phyloP scores from a whole-genome alignment of 2,888 invertebrate species.

The Tenthredo livida region DNA sequence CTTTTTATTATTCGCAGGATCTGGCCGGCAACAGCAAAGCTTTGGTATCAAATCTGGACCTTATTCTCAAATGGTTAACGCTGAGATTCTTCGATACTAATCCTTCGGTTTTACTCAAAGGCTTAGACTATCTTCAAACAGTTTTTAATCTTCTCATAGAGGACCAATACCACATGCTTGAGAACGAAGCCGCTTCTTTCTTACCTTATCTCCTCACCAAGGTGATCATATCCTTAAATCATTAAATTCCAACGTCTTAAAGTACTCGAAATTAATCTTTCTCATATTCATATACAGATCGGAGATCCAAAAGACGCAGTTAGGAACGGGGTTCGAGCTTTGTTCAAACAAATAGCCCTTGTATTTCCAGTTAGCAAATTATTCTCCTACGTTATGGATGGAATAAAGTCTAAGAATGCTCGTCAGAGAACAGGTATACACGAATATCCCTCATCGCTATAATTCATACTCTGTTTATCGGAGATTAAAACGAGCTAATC shows the following conservation, averaged over 20 bases:
- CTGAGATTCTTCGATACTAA: slow-evolving; percentile 99
- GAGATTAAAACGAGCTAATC: slow-evolving; percentile 8
- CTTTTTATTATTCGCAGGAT: slow-evolving; percentile 79
- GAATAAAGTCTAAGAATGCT: slow-evolving; percentile 97
- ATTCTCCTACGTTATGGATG: slow-evolving; percentile 95
- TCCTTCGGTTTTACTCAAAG: slow-evolving; percentile 96
- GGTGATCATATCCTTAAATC: slow-evolving; percentile 79
- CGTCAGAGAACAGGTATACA: slow-evolving; percentile 91
- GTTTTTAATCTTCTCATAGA: slow-evolving; percentile 91
- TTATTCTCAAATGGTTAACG: slow-evolving; percentile 98
- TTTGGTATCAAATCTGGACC: slow-evolving; percentile 93
- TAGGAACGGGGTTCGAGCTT: slow-evolving; percentile 91
- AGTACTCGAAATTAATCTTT: neutral
- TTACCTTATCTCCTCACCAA: slow-evolving; percentile 97
- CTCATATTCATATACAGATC: slow-evolving; percentile 80
- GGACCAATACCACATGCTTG: slow-evolving; percentile 91
- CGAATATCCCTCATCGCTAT: neutral
- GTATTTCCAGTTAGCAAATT: slow-evolving; percentile 94
- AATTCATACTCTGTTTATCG: slow-evolving; percentile 28
- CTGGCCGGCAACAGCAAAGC: slow-evolving; percentile 88
- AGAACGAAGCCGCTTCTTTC: slow-evolving; percentile 95
- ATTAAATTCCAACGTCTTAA: slow-evolving; percentile 38
- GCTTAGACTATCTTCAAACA: slow-evolving; percentile 92
- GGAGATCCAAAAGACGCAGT: slow-evolving; percentile 98
- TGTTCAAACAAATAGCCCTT: slow-evolving; percentile 91